A percentile compares a stretch with the other conserved stretches of the same genome.
phyloP scores from a whole-genome alignment of 2,113 vertebrate species.

The Osmerus mordax region DNA sequence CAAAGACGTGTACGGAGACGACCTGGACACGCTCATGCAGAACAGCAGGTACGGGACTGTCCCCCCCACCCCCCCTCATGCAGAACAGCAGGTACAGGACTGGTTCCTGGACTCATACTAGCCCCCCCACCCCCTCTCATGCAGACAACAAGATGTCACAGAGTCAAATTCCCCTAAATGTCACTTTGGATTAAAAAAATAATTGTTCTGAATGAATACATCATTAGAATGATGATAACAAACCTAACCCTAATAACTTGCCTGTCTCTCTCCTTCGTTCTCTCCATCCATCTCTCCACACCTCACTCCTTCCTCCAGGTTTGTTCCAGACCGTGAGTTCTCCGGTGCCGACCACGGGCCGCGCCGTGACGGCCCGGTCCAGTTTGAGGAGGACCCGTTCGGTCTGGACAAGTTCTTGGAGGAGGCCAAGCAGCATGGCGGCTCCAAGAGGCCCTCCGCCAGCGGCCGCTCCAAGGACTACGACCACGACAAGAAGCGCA shows the following conservation, averaged over 20 bases:
- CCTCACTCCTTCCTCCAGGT: conserved; percentile 67
- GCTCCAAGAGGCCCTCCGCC: conserved; percentile 90
- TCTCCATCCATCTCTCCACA: too few relatives aligned
- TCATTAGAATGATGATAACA: too few relatives aligned
- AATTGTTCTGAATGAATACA: too few relatives aligned
- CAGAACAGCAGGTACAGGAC: conserved; percentile 74
- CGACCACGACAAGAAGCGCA: conserved; percentile 95
- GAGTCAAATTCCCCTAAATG: too few relatives aligned
- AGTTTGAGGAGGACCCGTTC: conserved; percentile 98
- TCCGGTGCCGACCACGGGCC: conserved; percentile 86
- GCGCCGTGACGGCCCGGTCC: conserved; percentile 89
- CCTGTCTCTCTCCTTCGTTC: neutral
- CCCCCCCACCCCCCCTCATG: neutral
- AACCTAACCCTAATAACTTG: neutral
- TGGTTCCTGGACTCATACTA: too few relatives aligned
- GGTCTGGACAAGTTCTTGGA: conserved; percentile 99
- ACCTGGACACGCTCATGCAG: conserved; percentile 89
- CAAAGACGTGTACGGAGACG: conserved; percentile 89
- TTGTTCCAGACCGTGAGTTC: conserved; percentile 94
- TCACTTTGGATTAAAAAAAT: too few relatives aligned
- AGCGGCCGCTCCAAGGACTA: conserved; percentile 92
- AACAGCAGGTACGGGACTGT: conserved; percentile 78
- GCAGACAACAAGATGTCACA: neutral
- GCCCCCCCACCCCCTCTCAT: neutral
- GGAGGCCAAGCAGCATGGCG: conserved; percentile 96